Evolutionary conservation across 2,113 vertebrate species (phyloP).

Genomic region (Arothron firmamentum): DNA sequence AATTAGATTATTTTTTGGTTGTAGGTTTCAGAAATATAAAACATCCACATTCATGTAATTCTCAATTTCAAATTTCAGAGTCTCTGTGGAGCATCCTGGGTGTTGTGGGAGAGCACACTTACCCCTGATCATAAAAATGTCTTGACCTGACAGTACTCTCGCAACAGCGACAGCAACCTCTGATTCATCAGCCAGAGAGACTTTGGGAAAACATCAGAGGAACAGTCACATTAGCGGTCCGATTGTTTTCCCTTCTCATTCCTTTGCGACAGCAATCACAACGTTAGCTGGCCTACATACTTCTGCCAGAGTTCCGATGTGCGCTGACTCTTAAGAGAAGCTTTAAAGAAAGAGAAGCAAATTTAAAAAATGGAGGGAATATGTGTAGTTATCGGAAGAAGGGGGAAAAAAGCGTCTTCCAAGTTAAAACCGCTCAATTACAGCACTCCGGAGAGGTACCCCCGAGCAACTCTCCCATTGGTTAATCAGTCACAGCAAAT

Average conservation of each 20-base stretch:
- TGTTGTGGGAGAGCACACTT: no score
- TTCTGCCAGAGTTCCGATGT: constrained; percentile 36
- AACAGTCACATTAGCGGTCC: constrained; percentile 19
- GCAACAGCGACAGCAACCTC: constrained; percentile 12
- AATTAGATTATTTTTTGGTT: not conserved
- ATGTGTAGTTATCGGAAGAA: constrained; percentile 54
- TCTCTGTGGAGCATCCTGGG: no score
- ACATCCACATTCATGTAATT: not conserved
- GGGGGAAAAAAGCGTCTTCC: constrained; percentile 29
- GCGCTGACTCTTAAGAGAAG: constrained; percentile 22
- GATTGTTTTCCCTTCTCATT: constrained; percentile 19
- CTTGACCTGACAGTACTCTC: constrained; percentile 37
- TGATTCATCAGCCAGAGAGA: constrained; percentile 27
- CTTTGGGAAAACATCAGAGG: constrained; percentile 25
- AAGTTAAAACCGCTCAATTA: constrained; percentile 66
- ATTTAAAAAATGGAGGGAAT: constrained; percentile 25
- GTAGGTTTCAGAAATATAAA: not conserved
- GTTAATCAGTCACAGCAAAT: constrained; percentile 63
- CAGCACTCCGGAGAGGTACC: constrained; percentile 58
- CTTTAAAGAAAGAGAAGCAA: constrained; percentile 46
- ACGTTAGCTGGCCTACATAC: constrained; percentile 40
- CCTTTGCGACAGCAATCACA: constrained; percentile 3
- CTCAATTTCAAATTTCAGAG: no score
- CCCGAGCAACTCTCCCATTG: constrained; percentile 55
- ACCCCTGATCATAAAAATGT: constrained; percentile 4